phyloP scores from a whole-genome alignment of 92 coral and sea anemone genomes.

The Muricea muricata region DNA sequence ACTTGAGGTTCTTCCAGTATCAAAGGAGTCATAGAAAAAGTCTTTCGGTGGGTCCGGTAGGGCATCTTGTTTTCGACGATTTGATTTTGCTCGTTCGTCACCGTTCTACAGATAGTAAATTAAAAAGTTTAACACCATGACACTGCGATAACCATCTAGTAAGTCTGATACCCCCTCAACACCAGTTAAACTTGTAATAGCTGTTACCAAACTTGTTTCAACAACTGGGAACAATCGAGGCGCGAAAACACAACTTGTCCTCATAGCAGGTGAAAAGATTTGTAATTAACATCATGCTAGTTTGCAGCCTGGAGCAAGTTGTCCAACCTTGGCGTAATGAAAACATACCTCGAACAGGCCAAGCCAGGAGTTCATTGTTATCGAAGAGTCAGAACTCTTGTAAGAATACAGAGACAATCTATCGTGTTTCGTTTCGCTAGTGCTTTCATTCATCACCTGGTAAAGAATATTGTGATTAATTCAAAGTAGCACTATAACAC shows the following conservation, averaged over 20 bases:
- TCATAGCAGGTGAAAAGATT: no score
- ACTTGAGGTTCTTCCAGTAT: neutral
- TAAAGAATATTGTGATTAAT: neutral
- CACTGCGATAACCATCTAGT: no score
- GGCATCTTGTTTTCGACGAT: neutral
- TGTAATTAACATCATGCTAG: no score
- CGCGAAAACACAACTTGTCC: no score
- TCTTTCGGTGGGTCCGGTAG: slow-evolving; percentile 30
- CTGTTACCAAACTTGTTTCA: no score
- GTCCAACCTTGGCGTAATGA: neutral
- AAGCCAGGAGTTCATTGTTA: slow-evolving; percentile 37
- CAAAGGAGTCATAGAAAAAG: neutral
- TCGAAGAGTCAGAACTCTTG: slow-evolving; percentile 26
- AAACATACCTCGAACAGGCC: slow-evolving; percentile 28
- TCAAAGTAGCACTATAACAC: neutral
- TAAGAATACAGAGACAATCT: slow-evolving; percentile 10
- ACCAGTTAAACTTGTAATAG: no score
- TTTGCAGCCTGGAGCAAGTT: no score
- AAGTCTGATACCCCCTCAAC: no score
- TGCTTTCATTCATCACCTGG: neutral
- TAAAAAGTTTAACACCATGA: no score
- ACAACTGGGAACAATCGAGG: no score
- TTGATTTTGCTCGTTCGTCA: neutral
- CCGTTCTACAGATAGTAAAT: neutral
- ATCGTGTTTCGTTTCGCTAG: neutral